A percentile compares a stretch with the other conserved stretches of the same genome.
phyloP scores from a whole-genome alignment of 2,888 invertebrate species.

The Watsonalla cultraria region DNA sequence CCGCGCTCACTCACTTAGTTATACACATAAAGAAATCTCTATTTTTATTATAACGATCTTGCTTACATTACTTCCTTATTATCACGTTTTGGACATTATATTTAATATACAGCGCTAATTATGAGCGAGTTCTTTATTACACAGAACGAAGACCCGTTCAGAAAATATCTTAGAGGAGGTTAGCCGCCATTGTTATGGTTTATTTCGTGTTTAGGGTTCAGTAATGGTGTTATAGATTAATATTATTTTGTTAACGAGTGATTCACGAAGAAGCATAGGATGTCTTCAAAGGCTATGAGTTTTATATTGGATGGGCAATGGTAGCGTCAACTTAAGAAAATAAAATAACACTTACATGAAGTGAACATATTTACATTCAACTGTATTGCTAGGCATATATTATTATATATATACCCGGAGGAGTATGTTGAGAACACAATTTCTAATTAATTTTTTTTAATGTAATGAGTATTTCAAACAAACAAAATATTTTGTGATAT shows the following conservation, averaged over 20 bases:
- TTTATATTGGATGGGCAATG: too few species aligned
- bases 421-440: too few species aligned
- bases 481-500: too few species aligned
- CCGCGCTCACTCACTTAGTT: conserved; percentile 61
- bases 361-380: too few species aligned
- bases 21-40: conserved; percentile 69
- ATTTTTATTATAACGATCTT: conserved; percentile 66
- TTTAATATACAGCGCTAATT: conserved; percentile 73
- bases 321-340: too few species aligned
- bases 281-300: too few species aligned
- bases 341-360: too few species aligned
- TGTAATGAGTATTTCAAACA: too few species aligned
- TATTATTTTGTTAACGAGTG: not conserved
- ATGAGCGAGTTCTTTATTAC: conserved; percentile 65
- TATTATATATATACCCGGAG: too few species aligned
- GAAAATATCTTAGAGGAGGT: conserved; percentile 57
- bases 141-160: conserved; percentile 55
- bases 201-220: conserved; percentile 41
- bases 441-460: too few species aligned
- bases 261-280: not conserved
- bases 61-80: conserved; percentile 73
- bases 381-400: too few species aligned
- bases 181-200: conserved; percentile 61
- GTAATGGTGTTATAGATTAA: not conserved
- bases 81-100: conserved; percentile 68